Conservation (phyloP, 2,113 vertebrate genomes). For the Cygnus buccinator region DNA sequence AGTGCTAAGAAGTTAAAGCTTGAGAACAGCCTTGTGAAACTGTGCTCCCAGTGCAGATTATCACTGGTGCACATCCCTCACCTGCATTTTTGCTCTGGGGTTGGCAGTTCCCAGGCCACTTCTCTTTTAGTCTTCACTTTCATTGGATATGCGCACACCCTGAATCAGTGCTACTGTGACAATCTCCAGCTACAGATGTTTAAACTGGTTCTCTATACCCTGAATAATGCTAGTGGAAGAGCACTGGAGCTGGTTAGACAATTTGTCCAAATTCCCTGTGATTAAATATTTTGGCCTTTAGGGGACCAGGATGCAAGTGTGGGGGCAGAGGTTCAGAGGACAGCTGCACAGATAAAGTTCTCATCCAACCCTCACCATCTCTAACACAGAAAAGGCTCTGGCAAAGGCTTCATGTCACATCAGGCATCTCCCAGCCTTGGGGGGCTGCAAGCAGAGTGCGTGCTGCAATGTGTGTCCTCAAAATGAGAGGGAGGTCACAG, state of each 20-base stretch:
- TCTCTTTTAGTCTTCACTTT: background rate
- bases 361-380: background rate
- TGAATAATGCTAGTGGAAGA: background rate
- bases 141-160: fast-evolving
- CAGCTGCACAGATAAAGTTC: background rate
- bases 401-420: background rate
- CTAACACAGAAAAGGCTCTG: background rate
- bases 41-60: fast-evolving
- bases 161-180: background rate
- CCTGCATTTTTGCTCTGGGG: background rate
- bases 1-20: background rate
- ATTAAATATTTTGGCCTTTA: background rate
- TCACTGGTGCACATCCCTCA: background rate
- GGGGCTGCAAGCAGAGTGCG: background rate
- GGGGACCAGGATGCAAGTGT: too few species aligned
- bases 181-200: background rate
- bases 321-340: background rate
- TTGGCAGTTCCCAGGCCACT: background rate
- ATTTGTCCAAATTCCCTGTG: background rate
- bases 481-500: background rate
- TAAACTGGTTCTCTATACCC: background rate
- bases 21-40: background rate
- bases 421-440: background rate
- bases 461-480: background rate
- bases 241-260: background rate